phyloP scores from a whole-genome alignment of 2,888 invertebrate species.

The Endomychus coccineus region DNA sequence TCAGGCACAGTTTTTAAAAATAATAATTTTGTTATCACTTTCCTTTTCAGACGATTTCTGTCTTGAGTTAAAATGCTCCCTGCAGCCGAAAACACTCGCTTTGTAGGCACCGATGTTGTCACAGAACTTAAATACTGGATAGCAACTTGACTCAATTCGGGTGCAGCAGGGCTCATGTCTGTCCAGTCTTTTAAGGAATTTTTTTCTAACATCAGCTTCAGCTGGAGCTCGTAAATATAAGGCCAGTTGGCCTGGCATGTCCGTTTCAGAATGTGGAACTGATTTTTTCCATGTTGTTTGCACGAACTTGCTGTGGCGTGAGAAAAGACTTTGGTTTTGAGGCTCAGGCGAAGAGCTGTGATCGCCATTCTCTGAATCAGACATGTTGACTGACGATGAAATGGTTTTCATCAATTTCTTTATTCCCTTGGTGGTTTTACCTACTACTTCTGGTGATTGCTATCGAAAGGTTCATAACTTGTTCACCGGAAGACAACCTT shows the following conservation, averaged over 20 bases:
- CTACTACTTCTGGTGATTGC: too few relatives aligned
- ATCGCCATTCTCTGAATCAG: too few relatives aligned
- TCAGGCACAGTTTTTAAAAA: too few relatives aligned
- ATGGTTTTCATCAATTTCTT: too few relatives aligned
- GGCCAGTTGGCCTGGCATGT: too few relatives aligned
- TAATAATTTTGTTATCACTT: too few relatives aligned
- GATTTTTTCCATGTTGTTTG: neutral
- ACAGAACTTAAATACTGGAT: slow-evolving; percentile 1
- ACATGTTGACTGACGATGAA: too few relatives aligned
- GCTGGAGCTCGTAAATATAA: slow-evolving; percentile 13
- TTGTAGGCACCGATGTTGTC: slow-evolving; percentile 17
- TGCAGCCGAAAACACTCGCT: slow-evolving; percentile 19
- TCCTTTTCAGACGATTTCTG: slow-evolving; percentile 2
- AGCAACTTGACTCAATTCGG: neutral
- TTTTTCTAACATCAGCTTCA: slow-evolving; percentile 7
- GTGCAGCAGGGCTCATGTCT: slow-evolving; percentile 2
- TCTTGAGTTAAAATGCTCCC: slow-evolving; percentile 10
- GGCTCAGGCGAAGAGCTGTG: too few relatives aligned
- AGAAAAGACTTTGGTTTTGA: slow-evolving; percentile 17
- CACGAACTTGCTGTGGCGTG: slow-evolving; percentile 17
- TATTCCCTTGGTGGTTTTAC: too few relatives aligned
- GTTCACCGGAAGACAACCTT: too few relatives aligned
- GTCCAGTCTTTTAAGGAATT: slow-evolving; percentile 18
- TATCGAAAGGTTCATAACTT: too few relatives aligned
- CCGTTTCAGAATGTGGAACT: too few relatives aligned